Evolutionary conservation across 37 sponge, comb jelly and placozoan genomes (phyloP).

Genomic region (Cladorhizidae sp.): DNA sequence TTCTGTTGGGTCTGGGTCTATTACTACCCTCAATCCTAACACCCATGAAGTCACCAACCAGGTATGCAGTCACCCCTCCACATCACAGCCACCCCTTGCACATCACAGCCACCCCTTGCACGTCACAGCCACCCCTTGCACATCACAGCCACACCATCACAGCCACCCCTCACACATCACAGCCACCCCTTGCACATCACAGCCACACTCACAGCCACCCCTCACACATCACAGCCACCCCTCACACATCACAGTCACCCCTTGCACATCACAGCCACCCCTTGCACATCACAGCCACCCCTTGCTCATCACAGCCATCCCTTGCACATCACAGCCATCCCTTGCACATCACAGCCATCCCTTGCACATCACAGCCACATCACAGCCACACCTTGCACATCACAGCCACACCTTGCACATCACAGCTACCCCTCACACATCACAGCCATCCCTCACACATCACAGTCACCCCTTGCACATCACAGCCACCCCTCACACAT

Average conservation of each 20-base stretch:
- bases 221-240: too few relatives aligned
- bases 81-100: background rate
- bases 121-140: background rate
- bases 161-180: background rate
- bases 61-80: constrained; percentile 33
- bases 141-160: background rate
- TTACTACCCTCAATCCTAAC: constrained; percentile 92
- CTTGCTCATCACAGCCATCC: background rate
- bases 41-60: constrained; percentile 89
- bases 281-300: too few relatives aligned
- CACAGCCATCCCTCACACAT: too few relatives aligned
- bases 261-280: background rate
- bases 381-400: too few relatives aligned
- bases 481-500: background rate
- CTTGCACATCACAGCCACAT: background rate
- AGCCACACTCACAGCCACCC: background rate
- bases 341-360: background rate
- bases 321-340: background rate
- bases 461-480: background rate
- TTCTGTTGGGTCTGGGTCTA: constrained; percentile 80
- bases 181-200: background rate
- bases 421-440: too few relatives aligned
- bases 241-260: too few relatives aligned
- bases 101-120: background rate
- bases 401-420: background rate